Evolutionary conservation across 2,113 vertebrate genomes (phyloP).

Genomic region (Plectropomus leopardus): DNA sequence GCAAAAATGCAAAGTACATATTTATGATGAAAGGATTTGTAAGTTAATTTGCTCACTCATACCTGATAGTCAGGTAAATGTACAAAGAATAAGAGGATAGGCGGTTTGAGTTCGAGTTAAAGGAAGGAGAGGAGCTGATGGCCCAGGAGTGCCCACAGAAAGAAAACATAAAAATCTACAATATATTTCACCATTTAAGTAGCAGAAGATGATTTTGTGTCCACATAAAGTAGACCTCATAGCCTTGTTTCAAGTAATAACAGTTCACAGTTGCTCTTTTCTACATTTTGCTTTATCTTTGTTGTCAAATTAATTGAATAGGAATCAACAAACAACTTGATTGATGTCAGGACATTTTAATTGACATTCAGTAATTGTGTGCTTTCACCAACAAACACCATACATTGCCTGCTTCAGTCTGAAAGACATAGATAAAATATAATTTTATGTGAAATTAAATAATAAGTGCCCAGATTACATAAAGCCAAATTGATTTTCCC

Average conservation of each 20-base stretch:
- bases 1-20: neutral
- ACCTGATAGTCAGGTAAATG: neutral
- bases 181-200: neutral
- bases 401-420: neutral
- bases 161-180: neutral
- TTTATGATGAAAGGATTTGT: conserved; percentile 1
- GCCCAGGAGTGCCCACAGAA: neutral
- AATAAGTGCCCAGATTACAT: neutral
- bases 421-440: neutral
- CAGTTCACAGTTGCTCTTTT: neutral
- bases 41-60: neutral
- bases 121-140: neutral
- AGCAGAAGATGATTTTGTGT: neutral
- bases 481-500: neutral
- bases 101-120: conserved; percentile 3
- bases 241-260: neutral
- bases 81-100: neutral
- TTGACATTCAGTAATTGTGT: neutral
- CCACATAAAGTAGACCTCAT: neutral
- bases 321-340: neutral
- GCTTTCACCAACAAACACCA: neutral
- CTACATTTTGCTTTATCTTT: neutral
- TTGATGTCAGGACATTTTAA: neutral
- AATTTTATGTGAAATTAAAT: neutral
- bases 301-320: neutral